A percentile compares a stretch with the other conserved stretches of the same genome.
These are phyloP conservation scores for Zosterops japonicus DNA, from an alignment of 2,113 vertebrate species.

Conservation along the genomic window DNA sequence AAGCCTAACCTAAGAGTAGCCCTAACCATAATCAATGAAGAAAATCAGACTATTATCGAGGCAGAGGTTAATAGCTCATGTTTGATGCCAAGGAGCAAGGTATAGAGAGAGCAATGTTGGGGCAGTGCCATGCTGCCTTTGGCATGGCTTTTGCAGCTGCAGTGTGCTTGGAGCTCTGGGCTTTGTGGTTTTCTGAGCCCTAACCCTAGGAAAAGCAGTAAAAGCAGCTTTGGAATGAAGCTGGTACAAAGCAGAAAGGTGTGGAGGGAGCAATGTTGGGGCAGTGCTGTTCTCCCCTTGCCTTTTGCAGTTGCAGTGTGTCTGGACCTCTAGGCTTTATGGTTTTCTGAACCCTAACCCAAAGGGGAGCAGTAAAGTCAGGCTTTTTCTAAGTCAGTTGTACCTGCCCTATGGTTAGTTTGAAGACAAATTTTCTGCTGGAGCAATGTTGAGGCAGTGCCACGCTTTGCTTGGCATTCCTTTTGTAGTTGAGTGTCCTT, in stretches of 20 bases:
- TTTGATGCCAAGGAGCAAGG: not conserved
- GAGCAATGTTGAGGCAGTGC: not conserved
- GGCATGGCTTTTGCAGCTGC: not conserved
- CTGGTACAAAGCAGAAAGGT: not conserved
- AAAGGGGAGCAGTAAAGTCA: not conserved
- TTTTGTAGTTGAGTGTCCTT: not conserved
- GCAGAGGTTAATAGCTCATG: not conserved
- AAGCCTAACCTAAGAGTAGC: not conserved
- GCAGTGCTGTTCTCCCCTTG: not conserved
- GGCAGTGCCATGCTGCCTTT: too few species aligned
- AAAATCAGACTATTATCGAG: not conserved
- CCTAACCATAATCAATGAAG: accelerated
- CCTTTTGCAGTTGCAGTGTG: not conserved
- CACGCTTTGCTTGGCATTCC: accelerated
- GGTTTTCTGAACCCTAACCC: not conserved
- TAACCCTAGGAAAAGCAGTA: too few species aligned
- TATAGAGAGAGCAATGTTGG: too few species aligned
- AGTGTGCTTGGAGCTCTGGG: not conserved
- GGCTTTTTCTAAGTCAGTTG: not conserved
- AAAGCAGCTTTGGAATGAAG: not conserved
- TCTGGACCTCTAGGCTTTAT: not conserved
- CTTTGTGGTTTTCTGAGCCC: not conserved
- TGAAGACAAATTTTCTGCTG: not conserved
- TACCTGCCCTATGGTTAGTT: not conserved
- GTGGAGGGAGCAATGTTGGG: not conserved